These are phyloP conservation scores for Loris lydekkerianus DNA, from an alignment of 2,797 vertebrate genomes.

Conservation along the genomic window DNA sequence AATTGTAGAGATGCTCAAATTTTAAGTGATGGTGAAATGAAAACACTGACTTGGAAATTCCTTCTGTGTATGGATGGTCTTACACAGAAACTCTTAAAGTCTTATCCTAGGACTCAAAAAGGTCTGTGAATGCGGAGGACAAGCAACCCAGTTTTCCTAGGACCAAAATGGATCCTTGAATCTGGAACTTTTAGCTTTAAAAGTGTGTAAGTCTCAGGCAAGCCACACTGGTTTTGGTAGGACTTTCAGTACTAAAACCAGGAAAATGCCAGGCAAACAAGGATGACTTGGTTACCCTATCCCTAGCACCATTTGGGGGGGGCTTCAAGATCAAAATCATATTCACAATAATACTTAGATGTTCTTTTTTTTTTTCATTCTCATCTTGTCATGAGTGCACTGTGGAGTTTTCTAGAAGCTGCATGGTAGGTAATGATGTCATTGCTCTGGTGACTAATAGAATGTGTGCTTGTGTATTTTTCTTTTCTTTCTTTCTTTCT, in stretches of 20 bases:
- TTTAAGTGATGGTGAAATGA: not conserved
- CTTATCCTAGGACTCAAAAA: not conserved
- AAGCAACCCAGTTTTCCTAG: not conserved
- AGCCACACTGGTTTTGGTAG: not conserved
- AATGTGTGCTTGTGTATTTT: constrained; percentile 25
- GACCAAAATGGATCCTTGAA: not conserved
- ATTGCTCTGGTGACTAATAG: not conserved
- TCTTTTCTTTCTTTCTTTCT: too few species aligned
- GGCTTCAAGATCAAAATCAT: not conserved
- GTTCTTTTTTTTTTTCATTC: constrained; percentile 21
- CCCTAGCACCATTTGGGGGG: not conserved
- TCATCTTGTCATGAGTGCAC: not conserved
- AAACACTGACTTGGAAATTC: constrained; percentile 21
- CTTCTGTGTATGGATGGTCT: not conserved
- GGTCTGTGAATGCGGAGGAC: not conserved
- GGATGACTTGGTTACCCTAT: not conserved
- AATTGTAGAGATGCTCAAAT: constrained; percentile 21
- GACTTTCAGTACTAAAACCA: not conserved
- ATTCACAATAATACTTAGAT: constrained; percentile 20
- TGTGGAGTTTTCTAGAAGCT: constrained; percentile 14
- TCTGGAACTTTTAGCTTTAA: constrained; percentile 23
- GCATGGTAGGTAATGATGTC: not conserved
- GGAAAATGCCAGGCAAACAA: constrained; percentile 21
- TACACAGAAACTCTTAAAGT: constrained; percentile 36
- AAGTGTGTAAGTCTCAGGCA: not conserved